phyloP scores from a whole-genome alignment of 2,888 invertebrate species.

The Dusona sp. region DNA sequence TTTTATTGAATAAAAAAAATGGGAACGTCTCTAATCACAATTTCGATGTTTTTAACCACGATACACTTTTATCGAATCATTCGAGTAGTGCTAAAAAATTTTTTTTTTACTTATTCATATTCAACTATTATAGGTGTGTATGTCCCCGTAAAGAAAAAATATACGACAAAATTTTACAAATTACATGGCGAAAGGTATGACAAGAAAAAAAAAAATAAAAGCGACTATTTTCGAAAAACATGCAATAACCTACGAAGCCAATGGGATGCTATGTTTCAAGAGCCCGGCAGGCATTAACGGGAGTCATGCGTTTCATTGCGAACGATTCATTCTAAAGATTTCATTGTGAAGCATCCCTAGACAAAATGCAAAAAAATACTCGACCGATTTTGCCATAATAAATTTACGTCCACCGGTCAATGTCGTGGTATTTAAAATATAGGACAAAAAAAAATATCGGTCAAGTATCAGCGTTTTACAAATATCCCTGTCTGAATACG shows the following conservation, averaged over 20 bases:
- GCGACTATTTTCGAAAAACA: background rate
- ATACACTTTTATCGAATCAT: too few species aligned
- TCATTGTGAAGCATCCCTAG: background rate
- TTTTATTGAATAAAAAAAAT: too few species aligned
- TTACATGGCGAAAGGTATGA: background rate
- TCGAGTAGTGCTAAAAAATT: background rate
- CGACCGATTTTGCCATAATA: background rate
- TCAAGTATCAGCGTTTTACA: too few species aligned
- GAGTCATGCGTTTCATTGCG: background rate
- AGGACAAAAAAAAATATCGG: background rate
- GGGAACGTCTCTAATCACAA: too few species aligned
- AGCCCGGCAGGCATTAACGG: slow-evolving; percentile 8
- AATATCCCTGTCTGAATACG: background rate
- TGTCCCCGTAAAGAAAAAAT: background rate
- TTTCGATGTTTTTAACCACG: too few species aligned
- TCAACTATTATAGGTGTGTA: background rate
- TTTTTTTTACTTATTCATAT: background rate
- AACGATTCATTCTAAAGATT: background rate
- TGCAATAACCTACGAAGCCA: background rate
- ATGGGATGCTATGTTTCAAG: background rate
- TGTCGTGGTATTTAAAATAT: background rate
- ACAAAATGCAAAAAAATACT: background rate
- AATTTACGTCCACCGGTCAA: background rate
- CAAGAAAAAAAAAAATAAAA: background rate
- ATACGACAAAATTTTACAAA: background rate